These are phyloP conservation scores for Semibalanus balanoides DNA, from an alignment of 1,140 invertebrate species.

Conservation along the genomic window DNA sequence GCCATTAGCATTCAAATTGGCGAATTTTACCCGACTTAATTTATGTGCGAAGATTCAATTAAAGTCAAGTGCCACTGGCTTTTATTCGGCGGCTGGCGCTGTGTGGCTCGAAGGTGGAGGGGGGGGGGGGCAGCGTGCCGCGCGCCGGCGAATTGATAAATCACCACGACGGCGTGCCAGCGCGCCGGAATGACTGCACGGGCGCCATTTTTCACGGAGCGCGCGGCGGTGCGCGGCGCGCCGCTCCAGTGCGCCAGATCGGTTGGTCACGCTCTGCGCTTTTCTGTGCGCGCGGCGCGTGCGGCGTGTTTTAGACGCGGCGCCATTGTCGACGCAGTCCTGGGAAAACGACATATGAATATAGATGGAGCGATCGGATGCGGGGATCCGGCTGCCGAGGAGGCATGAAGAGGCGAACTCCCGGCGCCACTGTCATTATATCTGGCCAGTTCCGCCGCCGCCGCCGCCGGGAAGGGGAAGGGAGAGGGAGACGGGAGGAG, in stretches of 20 bases:
- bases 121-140: too few species aligned
- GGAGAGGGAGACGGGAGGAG: neutral
- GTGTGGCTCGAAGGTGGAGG: too few species aligned
- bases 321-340: neutral
- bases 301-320: neutral
- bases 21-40: neutral
- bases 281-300: neutral
- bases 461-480: too few species aligned
- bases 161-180: too few species aligned
- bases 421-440: neutral
- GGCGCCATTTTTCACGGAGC: neutral
- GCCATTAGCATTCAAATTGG: neutral
- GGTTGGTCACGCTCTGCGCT: neutral
- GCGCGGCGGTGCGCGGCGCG: too few species aligned
- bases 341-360: slow-evolving; percentile 1
- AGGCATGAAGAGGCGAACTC: neutral
- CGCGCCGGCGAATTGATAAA: too few species aligned
- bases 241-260: neutral
- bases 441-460: neutral
- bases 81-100: neutral
- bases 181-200: too few species aligned
- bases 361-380: neutral
- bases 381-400: too few species aligned
- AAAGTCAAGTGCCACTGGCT: neutral
- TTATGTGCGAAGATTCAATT: slow-evolving; percentile 2